Base-by-base conservation (phyloP, 2,113 vertebrate genomes). In the Motacilla alba region DNA sequence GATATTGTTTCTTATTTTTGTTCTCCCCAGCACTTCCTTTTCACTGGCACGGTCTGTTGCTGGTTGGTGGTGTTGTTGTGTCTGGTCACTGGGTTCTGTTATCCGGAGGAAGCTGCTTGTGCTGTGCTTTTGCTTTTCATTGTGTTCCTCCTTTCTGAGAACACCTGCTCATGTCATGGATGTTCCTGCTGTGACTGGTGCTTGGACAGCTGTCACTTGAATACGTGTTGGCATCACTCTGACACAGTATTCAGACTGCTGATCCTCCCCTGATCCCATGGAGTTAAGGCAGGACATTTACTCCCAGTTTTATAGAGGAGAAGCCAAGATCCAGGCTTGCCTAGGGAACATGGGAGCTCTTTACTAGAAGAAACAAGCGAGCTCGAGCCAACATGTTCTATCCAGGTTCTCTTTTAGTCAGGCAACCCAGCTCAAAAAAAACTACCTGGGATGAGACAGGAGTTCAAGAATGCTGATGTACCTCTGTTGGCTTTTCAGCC, bases 161-260 rank as follows among this genome's bases (percentile, higher is more conserved):
- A 43, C 63, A 82, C 90, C 77, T 79, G 66, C 66, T 60, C 6
- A 8, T 31, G 44, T 21, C 27, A 2, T 4, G 19, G 52, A 47
- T 0, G 1, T 53, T 75, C 49, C 24, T 82, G 69, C 60, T 75
- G 56, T 12, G 31, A 13, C 50, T 47, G n/a, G 16, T 24, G 47
- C 62, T 76, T 35, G 11, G 56, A 47, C 66, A 27, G 5, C 24
- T 76, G 15, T 46, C 46, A 1, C 68, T 68, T 31, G 26, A 33
- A 27, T 47, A 3, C 0, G 0, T 37, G 39, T 26, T 78, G 66
- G 56, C 20, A 7, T 26, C 6, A 9, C 11, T 0, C 2, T 41
- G 53, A 44, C 1, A 1, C 47, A 6, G 12, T 27, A 49, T 20
- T 81, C 16, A 49, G 64, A 7, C 58, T 66, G 26, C n/a, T 69